phyloP scores from a whole-genome alignment of 1,140 invertebrate species.

The Pectinophora gossypiella region DNA sequence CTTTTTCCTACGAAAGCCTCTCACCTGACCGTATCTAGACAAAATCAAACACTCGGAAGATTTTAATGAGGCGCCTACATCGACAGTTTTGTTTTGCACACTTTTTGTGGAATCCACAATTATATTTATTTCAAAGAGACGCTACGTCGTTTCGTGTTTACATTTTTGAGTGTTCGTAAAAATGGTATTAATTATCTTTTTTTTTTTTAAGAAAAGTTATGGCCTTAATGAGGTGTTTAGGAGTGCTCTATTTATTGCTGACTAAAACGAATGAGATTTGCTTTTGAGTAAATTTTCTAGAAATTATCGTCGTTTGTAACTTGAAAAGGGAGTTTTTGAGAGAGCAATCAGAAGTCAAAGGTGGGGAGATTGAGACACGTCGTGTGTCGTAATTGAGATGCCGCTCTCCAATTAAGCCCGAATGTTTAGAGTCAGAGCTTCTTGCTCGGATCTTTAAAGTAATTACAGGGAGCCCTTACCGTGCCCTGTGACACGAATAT shows the following conservation, averaged over 20 bases:
- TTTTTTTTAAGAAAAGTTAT: no score
- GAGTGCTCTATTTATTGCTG: no score
- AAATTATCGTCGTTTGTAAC: no score
- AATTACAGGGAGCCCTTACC: conserved; percentile 47
- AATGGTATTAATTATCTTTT: no score
- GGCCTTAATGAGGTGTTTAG: no score
- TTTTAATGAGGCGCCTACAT: conserved; percentile 67
- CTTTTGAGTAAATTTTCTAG: no score
- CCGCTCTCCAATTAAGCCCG: conserved; percentile 62
- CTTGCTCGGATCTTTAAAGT: conserved; percentile 46
- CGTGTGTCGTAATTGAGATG: conserved; percentile 60
- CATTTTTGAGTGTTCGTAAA: no score
- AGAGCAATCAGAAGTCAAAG: conserved; percentile 64
- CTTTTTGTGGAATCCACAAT: conserved; percentile 12
- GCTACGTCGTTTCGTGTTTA: not conserved
- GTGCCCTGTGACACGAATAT: conserved; percentile 27
- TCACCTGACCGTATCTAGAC: conserved; percentile 59
- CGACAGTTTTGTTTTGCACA: conserved; percentile 57
- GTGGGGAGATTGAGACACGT: conserved; percentile 35
- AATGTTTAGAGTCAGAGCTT: conserved; percentile 45
- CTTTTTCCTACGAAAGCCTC: conserved; percentile 48
- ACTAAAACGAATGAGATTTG: no score
- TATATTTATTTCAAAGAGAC: conserved; percentile 8
- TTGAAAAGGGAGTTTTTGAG: conserved; percentile 27
- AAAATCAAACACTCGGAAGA: conserved; percentile 70